Base-by-base conservation (phyloP, 2,888 invertebrate genomes). In the Deroplatys truncata region DNA sequence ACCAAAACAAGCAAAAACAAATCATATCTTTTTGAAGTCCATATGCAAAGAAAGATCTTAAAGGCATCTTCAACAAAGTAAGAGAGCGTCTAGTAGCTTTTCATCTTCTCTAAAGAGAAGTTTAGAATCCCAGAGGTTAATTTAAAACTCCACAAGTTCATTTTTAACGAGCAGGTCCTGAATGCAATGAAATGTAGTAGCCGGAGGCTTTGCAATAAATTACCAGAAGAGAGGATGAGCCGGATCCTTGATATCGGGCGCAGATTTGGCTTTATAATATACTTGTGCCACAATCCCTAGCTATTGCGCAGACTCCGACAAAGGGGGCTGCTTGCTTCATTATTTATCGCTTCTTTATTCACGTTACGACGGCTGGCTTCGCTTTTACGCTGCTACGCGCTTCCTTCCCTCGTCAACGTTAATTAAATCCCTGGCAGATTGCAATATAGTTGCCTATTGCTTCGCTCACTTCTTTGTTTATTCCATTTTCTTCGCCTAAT, bases 141-240 rank as follows among this genome's bases (percentile, higher is more conserved):
- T 86, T 86, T 86, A 85, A 86, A 86, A 86, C 86, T 86, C 82
- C 82, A 20, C 86, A 86, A 86, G 82, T 82, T 82, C 29, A 86
- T 82, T 86, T 82, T 86, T 86, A 86, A 86, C 82, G 29, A 25
- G 31, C 20, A 86, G 31, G 20, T 86, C 31, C 29, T 86, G 86
- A 86, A 86, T 86, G 29, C 86, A 86, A 86, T 86, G 31, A 86
- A 82, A 86, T 86, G 56, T 86, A 86, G 86, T 86, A 25, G 86
- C 72, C 31, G 0, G 28, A 82, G 86, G 82, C 29, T n/a, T 31
- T 20, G 86, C 82, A 31, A 82, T 86, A 82, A 86, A 86, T 86
- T 82, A 86, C 28, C 20, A 56, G 84, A 15, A n/a, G n/a, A 35
- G 28, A 82, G 86, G 28, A 31, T 86, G n/a, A 29, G 31, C 28